Percentiles rank a stretch among this genome's conserved stretches.
phyloP scores from a whole-genome alignment of 2,797 vertebrate genomes.

The Hemitrygon akajei region DNA sequence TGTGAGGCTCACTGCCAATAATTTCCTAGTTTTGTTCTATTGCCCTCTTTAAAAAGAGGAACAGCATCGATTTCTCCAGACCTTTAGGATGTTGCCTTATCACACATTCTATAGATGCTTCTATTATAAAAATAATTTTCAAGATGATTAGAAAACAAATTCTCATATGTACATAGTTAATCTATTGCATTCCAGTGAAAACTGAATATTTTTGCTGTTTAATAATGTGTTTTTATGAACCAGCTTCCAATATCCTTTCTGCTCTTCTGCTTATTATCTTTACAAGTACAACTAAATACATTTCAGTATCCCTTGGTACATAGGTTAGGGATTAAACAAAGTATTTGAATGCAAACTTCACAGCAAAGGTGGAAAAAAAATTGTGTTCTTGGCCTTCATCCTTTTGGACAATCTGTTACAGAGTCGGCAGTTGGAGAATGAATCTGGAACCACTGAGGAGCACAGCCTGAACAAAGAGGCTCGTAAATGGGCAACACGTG shows the following conservation, averaged over 20 bases:
- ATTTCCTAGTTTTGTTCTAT: too few species aligned
- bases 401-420: slow-evolving; percentile 47
- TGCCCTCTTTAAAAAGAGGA: too few species aligned
- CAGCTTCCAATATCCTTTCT: not conserved
- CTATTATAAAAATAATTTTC: not conserved
- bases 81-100: too few species aligned
- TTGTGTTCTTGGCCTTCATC: not conserved
- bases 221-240: not conserved
- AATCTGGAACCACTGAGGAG: slow-evolving; percentile 89
- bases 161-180: too few species aligned
- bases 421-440: slow-evolving; percentile 90
- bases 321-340: not conserved
- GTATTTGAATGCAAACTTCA: not conserved
- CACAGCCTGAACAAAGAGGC: slow-evolving; percentile 98
- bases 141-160: not conserved
- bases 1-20: too few species aligned
- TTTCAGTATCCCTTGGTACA: not conserved
- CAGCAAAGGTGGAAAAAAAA: too few species aligned
- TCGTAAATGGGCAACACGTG: slow-evolving; percentile 87
- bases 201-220: not conserved
- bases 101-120: not conserved
- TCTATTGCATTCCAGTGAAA: not conserved
- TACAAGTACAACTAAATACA: not conserved
- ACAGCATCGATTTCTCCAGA: too few species aligned
- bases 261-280: slow-evolving; percentile 25